A percentile compares a stretch with the other conserved stretches of the same genome.
phyloP scores from a whole-genome alignment of 2,888 invertebrate genomes.

The Catocala fraxini region DNA sequence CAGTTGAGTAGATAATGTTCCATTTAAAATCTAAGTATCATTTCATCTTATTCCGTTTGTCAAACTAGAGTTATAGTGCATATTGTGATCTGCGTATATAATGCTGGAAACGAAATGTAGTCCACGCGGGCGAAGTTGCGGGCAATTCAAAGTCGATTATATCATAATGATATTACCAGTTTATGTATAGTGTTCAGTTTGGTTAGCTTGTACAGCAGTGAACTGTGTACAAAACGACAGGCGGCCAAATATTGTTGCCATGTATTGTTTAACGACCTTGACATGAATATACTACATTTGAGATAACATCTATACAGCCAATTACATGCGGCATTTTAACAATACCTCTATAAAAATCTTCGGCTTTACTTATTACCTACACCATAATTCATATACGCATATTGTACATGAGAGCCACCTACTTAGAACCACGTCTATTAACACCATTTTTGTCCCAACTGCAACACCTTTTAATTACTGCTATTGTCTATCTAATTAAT shows the following conservation, averaged over 20 bases:
- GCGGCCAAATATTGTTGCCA: constrained; percentile 59
- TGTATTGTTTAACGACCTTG: constrained; percentile 79
- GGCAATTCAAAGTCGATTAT: too few relatives aligned
- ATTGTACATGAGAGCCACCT: constrained; percentile 11
- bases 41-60: too few relatives aligned
- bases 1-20: too few relatives aligned
- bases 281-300: constrained; percentile 71
- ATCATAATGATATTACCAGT: neutral
- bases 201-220: constrained; percentile 13
- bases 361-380: constrained; percentile 42
- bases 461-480: constrained; percentile 30
- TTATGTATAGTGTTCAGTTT: constrained; percentile 52
- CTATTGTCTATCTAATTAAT: constrained; percentile 41
- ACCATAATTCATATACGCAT: constrained; percentile 35
- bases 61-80: too few relatives aligned
- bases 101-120: too few relatives aligned
- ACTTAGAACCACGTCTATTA: constrained; percentile 6
- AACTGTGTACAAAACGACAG: constrained; percentile 55
- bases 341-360: constrained; percentile 68
- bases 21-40: too few relatives aligned
- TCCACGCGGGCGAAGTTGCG: too few relatives aligned
- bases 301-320: constrained; percentile 77
- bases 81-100: too few relatives aligned
- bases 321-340: constrained; percentile 72
- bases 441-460: constrained; percentile 14